Evolutionary conservation across 2,888 invertebrate species (phyloP).

Genomic region (Heterodera filipjevi): DNA sequence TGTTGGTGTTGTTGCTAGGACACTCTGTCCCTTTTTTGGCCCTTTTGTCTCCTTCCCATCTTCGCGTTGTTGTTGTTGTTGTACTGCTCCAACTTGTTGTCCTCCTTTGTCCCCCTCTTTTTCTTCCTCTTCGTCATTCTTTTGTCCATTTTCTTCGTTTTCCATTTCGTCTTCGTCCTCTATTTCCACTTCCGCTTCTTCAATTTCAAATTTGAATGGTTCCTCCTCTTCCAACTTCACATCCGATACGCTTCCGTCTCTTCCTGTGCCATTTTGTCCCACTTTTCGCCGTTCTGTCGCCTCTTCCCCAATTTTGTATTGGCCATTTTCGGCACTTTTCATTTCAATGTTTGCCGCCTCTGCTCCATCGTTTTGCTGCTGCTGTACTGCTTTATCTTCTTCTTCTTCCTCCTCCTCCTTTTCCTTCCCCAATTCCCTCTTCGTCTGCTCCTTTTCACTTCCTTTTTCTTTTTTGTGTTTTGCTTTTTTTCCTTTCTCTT

Average conservation of each 20-base stretch:
- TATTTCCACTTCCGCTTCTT: neutral
- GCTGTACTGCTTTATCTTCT: neutral
- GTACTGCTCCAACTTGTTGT: neutral
- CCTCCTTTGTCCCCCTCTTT: neutral
- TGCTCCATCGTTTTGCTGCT: neutral
- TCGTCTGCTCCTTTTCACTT: constrained; percentile 14
- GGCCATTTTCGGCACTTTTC: neutral
- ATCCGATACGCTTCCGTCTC: neutral
- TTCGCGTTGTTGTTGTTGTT: neutral
- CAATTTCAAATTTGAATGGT: neutral
- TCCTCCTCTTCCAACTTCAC: neutral
- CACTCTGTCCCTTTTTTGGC: neutral
- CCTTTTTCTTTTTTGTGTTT: constrained; percentile 7
- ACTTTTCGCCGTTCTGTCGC: neutral
- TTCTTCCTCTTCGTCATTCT: neutral
- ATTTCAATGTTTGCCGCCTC: neutral
- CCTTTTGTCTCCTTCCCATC: neutral
- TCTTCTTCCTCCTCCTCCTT: neutral
- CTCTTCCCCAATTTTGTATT: neutral
- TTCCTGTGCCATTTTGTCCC: neutral
- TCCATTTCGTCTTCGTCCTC: neutral
- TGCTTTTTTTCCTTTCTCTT: constrained; percentile 6
- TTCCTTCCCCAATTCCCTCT: constrained; percentile 15
- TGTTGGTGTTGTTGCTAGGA: neutral
- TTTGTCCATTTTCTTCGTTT: neutral